Percentiles rank a stretch among this genome's conserved stretches.
These are phyloP conservation scores for Coregonus ussuriensis DNA, from an alignment of 2,797 vertebrate genomes.

Conservation along the genomic window DNA sequence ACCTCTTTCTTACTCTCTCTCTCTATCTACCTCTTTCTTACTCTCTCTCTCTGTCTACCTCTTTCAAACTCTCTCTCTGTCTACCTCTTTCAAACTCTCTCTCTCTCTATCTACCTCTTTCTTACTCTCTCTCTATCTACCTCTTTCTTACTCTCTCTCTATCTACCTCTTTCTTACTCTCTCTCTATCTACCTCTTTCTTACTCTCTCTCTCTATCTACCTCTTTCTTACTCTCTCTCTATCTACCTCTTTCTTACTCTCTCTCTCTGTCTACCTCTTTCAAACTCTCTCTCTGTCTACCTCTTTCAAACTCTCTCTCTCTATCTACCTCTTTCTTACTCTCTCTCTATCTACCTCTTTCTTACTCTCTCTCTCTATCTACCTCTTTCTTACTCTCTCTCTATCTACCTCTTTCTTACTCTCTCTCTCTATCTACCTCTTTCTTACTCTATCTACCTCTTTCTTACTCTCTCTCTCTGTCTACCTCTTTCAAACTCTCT, in stretches of 20 bases:
- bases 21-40: too few relatives aligned
- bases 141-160: too few relatives aligned
- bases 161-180: too few relatives aligned
- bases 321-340: background rate
- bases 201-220: too few relatives aligned
- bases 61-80: background rate
- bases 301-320: background rate
- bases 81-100: background rate
- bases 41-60: background rate
- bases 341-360: too few relatives aligned
- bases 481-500: too few relatives aligned
- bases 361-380: background rate
- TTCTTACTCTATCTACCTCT: background rate
- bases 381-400: background rate
- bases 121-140: background rate
- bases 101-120: too few relatives aligned
- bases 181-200: too few relatives aligned
- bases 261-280: background rate
- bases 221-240: too few relatives aligned
- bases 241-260: background rate
- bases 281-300: background rate
- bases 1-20: too few relatives aligned
- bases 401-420: background rate
- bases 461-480: too few relatives aligned
- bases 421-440: too few relatives aligned